These are phyloP conservation scores for Chelonus formosanus DNA, from an alignment of 2,888 invertebrate genomes.

Conservation along the genomic window DNA sequence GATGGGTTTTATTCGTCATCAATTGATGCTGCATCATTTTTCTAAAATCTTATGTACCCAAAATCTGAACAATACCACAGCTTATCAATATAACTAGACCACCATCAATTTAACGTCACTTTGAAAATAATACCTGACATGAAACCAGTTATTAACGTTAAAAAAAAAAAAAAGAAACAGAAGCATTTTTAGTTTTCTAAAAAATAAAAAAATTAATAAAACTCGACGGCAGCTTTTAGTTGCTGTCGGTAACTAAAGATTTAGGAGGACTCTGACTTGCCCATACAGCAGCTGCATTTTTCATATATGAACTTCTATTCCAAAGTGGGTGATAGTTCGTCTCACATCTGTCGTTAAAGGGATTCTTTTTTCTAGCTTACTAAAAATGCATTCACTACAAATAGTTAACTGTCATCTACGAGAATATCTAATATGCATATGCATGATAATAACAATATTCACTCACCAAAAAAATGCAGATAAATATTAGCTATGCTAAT, in stretches of 20 bases:
- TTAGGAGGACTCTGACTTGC: constrained; percentile 59
- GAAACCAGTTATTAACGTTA: no score
- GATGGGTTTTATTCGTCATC: neutral
- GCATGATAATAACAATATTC: neutral
- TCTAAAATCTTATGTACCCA: no score
- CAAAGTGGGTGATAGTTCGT: constrained; percentile 47
- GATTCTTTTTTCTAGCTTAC: constrained; percentile 23
- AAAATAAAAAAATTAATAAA: constrained; percentile 4
- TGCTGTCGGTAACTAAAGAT: constrained; percentile 54
- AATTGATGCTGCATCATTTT: neutral
- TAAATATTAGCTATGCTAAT: no score
- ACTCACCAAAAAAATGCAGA: no score
- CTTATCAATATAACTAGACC: no score
- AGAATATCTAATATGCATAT: constrained; percentile 13
- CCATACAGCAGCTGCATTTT: constrained; percentile 51
- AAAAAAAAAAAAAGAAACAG: no score
- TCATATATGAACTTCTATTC: constrained; percentile 42
- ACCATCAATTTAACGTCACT: no score
- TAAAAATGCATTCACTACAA: constrained; percentile 17
- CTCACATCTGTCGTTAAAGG: constrained; percentile 53
- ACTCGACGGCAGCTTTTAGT: constrained; percentile 25
- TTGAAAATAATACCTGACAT: no score
- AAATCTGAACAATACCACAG: neutral
- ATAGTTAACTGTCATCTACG: constrained; percentile 11
- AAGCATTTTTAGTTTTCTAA: no score